Base-by-base conservation (phyloP, 1,140 invertebrate species). In the Diploscapter pachys region DNA sequence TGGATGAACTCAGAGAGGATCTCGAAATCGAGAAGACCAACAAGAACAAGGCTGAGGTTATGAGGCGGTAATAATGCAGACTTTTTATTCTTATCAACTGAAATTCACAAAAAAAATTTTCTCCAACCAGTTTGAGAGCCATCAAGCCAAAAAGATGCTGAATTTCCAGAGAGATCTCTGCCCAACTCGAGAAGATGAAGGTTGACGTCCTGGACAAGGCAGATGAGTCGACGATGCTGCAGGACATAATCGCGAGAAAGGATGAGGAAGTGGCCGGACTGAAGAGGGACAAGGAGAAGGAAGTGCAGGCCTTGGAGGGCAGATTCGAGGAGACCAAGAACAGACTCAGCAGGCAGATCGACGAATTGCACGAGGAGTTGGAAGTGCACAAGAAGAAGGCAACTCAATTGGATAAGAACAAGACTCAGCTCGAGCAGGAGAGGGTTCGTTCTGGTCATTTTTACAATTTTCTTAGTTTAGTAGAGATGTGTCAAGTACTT, bases 241-340 rank as follows among this genome's bases (percentile, higher is more conserved):
- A 97, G 86, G 95, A 98, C 85, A 87, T 98, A 48, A 89, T 94
- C 74, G 93, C 92, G 4, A 96, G 97, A 86, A 90, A 95, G 62
- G 95, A 98, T 87, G 93, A 95, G 76, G 95, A 98, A 88, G 88
- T 98, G 72, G 92, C 92, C 5, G 92, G 91, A 0, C 87, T 98
- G 53, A 97, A 98, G 74, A 63, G 70, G 66, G 49, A 9, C 11
- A 68, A 11, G 31, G 31, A 31, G 31, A 31, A 31, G 31, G 31
- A 31, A 31, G 31, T 31, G 31, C 31, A 31, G 31, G 31, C 31
- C 31, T 31, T 31, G 31, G 31, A 31, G 31, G 31, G 31, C 31
- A 31, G 31, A 31, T 31, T 31, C 6, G 89, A 91, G 9, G 95
- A 98, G 3, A 91, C 95, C 89, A 89, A 94, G 53, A 93, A 95